phyloP scores from a whole-genome alignment of 2,888 invertebrate species.

The Bombyx huttoni region DNA sequence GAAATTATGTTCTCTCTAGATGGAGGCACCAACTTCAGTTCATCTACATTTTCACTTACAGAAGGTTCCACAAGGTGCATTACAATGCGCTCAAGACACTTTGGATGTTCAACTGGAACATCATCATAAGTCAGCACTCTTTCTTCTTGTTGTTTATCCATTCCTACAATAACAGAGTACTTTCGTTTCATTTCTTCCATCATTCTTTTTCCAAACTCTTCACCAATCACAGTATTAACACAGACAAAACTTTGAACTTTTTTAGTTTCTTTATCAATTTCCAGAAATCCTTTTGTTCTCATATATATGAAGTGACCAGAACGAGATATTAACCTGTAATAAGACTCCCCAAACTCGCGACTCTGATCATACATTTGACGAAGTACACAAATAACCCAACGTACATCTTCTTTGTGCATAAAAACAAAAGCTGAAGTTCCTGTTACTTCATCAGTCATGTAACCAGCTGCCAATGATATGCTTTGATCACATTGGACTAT shows the following conservation, averaged over 20 bases:
- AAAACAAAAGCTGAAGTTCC: conserved; percentile 91
- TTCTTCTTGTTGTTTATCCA: conserved; percentile 47
- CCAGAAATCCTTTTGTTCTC: conserved; percentile 86
- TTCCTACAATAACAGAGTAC: conserved; percentile 79
- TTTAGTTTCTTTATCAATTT: conserved; percentile 82
- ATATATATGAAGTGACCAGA: conserved; percentile 90
- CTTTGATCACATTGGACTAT: conserved; percentile 93
- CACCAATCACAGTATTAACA: conserved; percentile 83
- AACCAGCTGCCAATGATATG: conserved; percentile 90
- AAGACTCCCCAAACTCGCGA: conserved; percentile 88
- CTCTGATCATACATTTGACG: conserved; percentile 91
- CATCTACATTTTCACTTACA: conserved; percentile 39
- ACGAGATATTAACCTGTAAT: conserved; percentile 85
- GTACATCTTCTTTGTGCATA: conserved; percentile 91
- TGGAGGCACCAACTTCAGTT: conserved; percentile 51
- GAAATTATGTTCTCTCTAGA: conserved; percentile 61
- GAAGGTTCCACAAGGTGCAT: conserved; percentile 73
- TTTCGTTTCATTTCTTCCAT: conserved; percentile 85
- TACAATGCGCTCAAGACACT: conserved; percentile 79
- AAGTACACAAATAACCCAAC: conserved; percentile 90
- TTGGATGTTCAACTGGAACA: conserved; percentile 78
- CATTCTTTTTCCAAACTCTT: conserved; percentile 81
- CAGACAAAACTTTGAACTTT: conserved; percentile 89
- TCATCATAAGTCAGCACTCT: conserved; percentile 31
- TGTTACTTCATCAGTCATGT: conserved; percentile 89